Evolutionary conservation across 2,113 vertebrate genomes (phyloP), one percentile per base, ranked within the genome.

Genomic region (Peromyscus leucopus): DNA sequence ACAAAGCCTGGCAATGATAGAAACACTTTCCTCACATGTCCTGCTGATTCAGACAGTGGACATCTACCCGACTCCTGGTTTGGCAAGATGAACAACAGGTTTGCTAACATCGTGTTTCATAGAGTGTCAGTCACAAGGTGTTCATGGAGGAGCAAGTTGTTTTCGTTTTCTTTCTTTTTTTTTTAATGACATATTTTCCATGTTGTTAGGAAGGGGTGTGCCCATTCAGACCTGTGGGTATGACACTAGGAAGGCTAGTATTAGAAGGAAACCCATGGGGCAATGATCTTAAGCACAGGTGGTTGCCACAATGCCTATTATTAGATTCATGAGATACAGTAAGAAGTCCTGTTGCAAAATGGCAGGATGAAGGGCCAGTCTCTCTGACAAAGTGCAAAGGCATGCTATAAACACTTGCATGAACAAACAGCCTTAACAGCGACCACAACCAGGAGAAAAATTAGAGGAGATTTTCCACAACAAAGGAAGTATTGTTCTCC

Each of bases 11-110:
- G 97, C 96, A 97, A 97, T 96, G 98, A 89, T 92, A 98, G 71
- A 94, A 96, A 92, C 95, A 98, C 98, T 99, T 98, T 98, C 98
- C 76, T 98, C 98, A 12, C 74, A 39, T 84, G 93, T 78, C 78
- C 33, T 0, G 15, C 87, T 99, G 98, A 99, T 96, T 98, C 98
- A 98, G 90, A 88, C 85, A 74, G 71, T 0, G 5, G 67, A 96
- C 59, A 57, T 93, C 0, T 0, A 96, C 93, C 84, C 89, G 88
- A 88, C 85, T 96, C 95, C 92, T 13, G 17, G 51, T 89, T 82
- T 95, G 48, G 75, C 72, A 93, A 98, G 98, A 97, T 90, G 97
- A 96, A n/a, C 9, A 96, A 92, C 36, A 5, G 96, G 96, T 96
- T 87, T 88, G 51, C 94, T 96, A 94, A 93, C 94, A 76, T 78